A percentile compares a stretch with the other conserved stretches of the same genome.
Evolutionary conservation across 1,140 invertebrate genomes (phyloP).

Genomic region (Drosophila subpulchrella): DNA sequence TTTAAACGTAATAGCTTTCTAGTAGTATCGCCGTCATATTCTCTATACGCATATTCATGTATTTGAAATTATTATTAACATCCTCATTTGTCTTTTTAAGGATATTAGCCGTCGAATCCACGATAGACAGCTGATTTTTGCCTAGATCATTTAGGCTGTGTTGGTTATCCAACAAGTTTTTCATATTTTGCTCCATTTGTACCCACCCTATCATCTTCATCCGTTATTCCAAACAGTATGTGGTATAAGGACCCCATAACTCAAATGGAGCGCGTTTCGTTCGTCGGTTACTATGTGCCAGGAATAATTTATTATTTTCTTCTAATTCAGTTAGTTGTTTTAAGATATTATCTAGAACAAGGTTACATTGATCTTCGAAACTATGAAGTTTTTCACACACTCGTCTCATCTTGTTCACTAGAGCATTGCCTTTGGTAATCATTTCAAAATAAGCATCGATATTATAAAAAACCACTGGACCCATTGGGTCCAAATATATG

Average conservation of each 20-base stretch:
- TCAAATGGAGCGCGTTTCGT: neutral
- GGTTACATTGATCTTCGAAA: neutral
- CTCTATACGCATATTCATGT: neutral
- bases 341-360: too few species aligned
- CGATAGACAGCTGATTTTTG: neutral
- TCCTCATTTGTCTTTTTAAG: too few species aligned
- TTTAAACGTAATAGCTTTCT: conserved; percentile 1
- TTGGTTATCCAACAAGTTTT: too few species aligned
- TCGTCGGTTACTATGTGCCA: neutral
- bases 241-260: conserved; percentile 3
- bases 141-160: neutral
- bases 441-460: conserved; percentile 1
- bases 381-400: neutral
- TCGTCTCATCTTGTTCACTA: neutral
- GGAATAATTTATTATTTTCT: conserved; percentile 1
- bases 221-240: neutral
- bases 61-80: too few species aligned
- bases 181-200: neutral
- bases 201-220: neutral
- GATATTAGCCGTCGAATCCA: too few species aligned
- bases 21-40: neutral
- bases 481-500: neutral
- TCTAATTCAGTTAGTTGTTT: neutral
- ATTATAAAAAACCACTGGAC: neutral
- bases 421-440: neutral